Conservation (phyloP, 2,888 invertebrate genomes). For the Empis livida region DNA sequence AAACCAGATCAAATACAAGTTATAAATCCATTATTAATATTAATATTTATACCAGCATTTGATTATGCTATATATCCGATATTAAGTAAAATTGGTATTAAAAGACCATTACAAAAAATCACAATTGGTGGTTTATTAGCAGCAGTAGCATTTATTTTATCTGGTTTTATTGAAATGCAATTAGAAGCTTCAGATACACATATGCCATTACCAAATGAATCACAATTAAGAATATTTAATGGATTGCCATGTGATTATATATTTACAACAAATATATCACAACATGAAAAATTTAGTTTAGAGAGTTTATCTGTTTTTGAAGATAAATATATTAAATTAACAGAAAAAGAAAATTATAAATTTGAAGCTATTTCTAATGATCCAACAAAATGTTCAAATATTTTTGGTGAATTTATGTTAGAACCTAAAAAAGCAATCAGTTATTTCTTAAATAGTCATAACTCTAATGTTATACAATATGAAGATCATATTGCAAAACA, state of each 20-base stretch:
- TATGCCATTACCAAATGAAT: conserved; percentile 42
- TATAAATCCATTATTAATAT: conserved; percentile 74
- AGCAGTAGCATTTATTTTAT: conserved; percentile 66
- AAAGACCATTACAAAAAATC: conserved; percentile 31
- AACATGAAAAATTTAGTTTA: conserved; percentile 12
- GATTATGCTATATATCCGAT: conserved; percentile 43
- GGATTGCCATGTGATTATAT: conserved; percentile 45
- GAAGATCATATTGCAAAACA: conserved; percentile 19
- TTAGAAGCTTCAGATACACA: conserved; percentile 52
- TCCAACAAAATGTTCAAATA: conserved; percentile 14
- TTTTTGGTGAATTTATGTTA: conserved; percentile 17
- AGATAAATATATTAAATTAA: conserved; percentile 31
- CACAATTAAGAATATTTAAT: conserved; percentile 60
- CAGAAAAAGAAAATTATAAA: conserved; percentile 23
- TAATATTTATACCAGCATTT: conserved; percentile 75
- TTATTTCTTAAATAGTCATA: conserved; percentile 19
- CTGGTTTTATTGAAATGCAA: conserved; percentile 65
- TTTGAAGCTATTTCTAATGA: conserved; percentile 28
- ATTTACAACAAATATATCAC: conserved; percentile 21
- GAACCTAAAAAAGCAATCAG: conserved; percentile 24
- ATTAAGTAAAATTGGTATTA: conserved; percentile 22
- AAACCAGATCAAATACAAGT: conserved; percentile 97
- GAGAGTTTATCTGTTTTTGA: conserved; percentile 36
- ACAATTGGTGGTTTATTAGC: conserved; percentile 75
- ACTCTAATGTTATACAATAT: conserved; percentile 9